These are phyloP conservation scores for Drosophila pruinosa DNA, from an alignment of 1,140 invertebrate species.

Conservation along the genomic window DNA sequence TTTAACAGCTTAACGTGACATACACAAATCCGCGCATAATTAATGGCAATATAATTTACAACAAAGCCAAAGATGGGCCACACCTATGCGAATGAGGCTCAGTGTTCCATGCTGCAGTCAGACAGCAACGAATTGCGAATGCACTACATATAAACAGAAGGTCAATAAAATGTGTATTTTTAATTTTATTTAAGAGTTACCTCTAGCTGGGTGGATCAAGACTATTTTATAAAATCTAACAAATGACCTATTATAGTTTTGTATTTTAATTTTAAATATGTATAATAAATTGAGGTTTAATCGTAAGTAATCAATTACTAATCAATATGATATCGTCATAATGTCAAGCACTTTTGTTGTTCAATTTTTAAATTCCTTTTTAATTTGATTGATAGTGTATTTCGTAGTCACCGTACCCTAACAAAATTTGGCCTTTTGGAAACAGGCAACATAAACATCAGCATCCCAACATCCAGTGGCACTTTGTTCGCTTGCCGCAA, in stretches of 20 bases:
- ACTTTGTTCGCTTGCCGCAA: conserved; percentile 64
- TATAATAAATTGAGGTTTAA: too few species aligned
- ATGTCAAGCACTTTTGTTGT: not conserved
- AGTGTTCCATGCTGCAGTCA: not conserved
- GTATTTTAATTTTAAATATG: too few species aligned
- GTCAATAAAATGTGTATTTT: not conserved
- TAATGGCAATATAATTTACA: conserved; percentile 77
- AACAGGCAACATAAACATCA: not conserved
- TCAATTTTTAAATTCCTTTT: not conserved
- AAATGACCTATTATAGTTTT: too few species aligned
- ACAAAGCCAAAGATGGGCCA: conserved; percentile 31
- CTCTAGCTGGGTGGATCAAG: too few species aligned
- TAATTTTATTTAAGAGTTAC: too few species aligned
- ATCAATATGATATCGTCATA: not conserved
- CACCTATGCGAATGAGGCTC: not conserved
- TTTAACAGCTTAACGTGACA: conserved; percentile 60
- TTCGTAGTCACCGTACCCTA: conserved; percentile 3
- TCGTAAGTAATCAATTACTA: not conserved
- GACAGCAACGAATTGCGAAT: conserved; percentile 10
- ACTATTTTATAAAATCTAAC: too few species aligned
- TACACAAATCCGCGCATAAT: conserved; percentile 67
- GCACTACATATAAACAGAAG: conserved; percentile 2
- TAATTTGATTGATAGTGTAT: not conserved
- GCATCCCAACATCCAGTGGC: conserved; percentile 6
- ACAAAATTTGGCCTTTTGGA: not conserved